Conservation (phyloP, 2,113 vertebrate genomes). For the Ameiurus melas region DNA sequence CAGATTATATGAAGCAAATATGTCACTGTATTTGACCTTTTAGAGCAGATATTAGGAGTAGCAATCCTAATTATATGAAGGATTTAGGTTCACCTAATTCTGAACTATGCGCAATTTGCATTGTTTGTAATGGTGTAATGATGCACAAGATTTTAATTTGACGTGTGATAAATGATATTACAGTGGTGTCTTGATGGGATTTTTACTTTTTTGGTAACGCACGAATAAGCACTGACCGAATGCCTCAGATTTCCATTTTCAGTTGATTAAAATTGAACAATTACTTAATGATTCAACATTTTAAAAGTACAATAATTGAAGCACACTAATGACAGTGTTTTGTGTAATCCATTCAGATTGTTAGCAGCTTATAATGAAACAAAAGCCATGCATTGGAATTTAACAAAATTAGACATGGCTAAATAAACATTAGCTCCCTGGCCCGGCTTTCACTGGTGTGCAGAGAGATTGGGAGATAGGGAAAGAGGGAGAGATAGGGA, state of each 20-base stretch:
- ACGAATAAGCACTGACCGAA: background rate
- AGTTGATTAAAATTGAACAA: background rate
- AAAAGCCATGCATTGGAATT: background rate
- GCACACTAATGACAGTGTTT: background rate
- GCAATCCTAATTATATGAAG: background rate
- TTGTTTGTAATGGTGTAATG: background rate
- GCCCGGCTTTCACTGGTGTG: background rate
- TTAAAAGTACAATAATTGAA: background rate
- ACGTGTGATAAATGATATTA: background rate
- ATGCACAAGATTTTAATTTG: background rate
- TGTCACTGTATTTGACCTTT: background rate
- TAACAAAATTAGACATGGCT: background rate
- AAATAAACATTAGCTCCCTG: background rate
- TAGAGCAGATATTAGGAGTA: background rate
- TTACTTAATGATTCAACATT: background rate
- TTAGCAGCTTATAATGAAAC: background rate
- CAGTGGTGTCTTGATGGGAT: background rate
- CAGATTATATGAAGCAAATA: background rate
- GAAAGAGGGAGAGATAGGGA: background rate
- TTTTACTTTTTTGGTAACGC: background rate
- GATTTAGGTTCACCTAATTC: background rate
- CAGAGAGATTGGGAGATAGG: background rate
- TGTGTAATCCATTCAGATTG: background rate
- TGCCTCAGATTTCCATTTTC: background rate
- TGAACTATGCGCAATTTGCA: background rate